Base-by-base conservation (phyloP, 2,113 vertebrate genomes). In the Tyrannus savana region DNA sequence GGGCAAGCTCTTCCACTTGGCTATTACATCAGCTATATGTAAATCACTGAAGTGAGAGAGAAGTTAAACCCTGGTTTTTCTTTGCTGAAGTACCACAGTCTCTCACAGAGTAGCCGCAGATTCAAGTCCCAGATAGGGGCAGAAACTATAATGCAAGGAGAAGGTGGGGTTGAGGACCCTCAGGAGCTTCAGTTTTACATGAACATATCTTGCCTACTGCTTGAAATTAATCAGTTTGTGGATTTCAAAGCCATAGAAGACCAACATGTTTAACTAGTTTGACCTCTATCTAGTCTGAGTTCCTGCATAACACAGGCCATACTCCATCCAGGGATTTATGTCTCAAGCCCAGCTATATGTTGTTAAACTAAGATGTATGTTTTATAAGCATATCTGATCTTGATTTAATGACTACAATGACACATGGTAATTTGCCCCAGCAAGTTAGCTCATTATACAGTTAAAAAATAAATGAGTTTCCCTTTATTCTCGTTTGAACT, bases 361-460 rank as follows among this genome's bases (percentile, higher is more conserved):
- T 87, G 63, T 66, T 91, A 85, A 87, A 85, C 62, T 59, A 79
- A 95, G 78, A 82, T 74, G 50, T 83, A 77, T 88, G 78, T 85
- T 96, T 89, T 93, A 94, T 91, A 91, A 80, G 67, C n/a, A 53
- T 66, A 83, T 93, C 63, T 90, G 82, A 77, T 83, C 55, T 71
- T 93, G 81, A 91, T 94, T 95, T 96, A 95, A 90, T 50, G 28
- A 94, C 84, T 91, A 95, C 81, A 96, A 87, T 91, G 89, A 74
- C 39, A 72, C 67, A 87, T 50, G 68, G 28, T 56, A 96, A 93
- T 93, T 96, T 93, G 63, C 39, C 82, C 77, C 53, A 58, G 69
- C 84, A 82, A 68, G 22, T 79, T 84, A 88, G 31, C 82, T 96
- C 59, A 69, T 85, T 89, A 83, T 71, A 44, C 46, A 88, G 46